These are phyloP conservation scores for Trachemys scripta DNA, from an alignment of 2,113 vertebrate species.

Conservation along the genomic window DNA sequence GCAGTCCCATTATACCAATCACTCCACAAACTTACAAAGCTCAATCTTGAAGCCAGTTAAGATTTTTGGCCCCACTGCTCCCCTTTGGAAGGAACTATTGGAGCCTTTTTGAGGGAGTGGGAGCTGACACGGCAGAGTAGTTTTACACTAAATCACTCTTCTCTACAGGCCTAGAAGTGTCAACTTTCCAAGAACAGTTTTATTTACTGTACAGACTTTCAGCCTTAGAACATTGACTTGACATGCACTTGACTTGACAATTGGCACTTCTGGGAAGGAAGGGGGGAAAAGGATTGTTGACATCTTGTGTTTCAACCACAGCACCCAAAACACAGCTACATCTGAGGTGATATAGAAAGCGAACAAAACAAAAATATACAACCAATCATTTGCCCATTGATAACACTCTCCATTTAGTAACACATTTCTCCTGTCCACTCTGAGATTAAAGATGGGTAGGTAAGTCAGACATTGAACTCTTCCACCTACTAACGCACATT, in stretches of 20 bases:
- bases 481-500: background rate
- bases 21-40: too few species aligned
- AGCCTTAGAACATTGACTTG: background rate
- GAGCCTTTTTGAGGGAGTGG: background rate
- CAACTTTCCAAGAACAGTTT: conserved; percentile 8
- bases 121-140: background rate
- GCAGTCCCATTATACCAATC: too few species aligned
- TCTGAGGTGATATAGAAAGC: background rate
- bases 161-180: background rate
- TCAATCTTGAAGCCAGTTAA: too few species aligned
- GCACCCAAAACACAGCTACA: background rate
- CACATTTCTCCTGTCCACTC: background rate
- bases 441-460: background rate
- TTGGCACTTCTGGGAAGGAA: background rate
- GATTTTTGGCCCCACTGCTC: too few species aligned
- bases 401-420: background rate
- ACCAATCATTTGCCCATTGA: background rate
- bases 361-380: background rate
- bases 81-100: background rate
- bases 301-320: background rate
- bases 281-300: background rate
- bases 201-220: conserved; percentile 41
- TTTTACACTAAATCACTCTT: conserved; percentile 51
- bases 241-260: background rate
- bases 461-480: background rate